A percentile compares a stretch with the other conserved stretches of the same genome.
Conservation (phyloP, 2,113 vertebrate genomes). For the Morone chrysops region DNA sequence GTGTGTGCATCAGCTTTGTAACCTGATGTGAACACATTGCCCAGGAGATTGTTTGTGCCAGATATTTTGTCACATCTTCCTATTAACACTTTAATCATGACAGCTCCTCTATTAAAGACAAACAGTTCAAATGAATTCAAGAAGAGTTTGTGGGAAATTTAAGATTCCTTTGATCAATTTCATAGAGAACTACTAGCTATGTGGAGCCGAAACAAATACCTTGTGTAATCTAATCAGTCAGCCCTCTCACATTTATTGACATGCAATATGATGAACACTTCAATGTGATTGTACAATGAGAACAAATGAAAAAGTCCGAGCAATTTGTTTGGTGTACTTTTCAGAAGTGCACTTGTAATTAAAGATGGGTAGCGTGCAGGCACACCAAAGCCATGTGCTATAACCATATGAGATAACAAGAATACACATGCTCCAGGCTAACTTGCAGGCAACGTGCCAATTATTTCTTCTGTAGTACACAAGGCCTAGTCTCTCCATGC, state of each 20-base stretch:
- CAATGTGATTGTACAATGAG: conserved; percentile 22
- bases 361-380: conserved; percentile 36
- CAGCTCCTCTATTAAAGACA: conserved; percentile 16
- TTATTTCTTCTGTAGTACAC: conserved; percentile 34
- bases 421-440: conserved; percentile 58
- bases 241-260: conserved; percentile 35
- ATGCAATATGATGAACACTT: conserved; percentile 36
- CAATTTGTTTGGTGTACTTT: conserved; percentile 29
- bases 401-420: conserved; percentile 57
- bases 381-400: conserved; percentile 34
- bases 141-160: conserved; percentile 10
- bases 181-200: not conserved
- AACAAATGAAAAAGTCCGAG: conserved; percentile 32
- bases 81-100: conserved; percentile 24
- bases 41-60: conserved; percentile 16
- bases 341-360: conserved; percentile 60
- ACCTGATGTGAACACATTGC: conserved; percentile 22
- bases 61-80: conserved; percentile 41
- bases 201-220: conserved; percentile 22
- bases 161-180: conserved; percentile 46
- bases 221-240: conserved; percentile 39
- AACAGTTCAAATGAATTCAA: conserved; percentile 41
- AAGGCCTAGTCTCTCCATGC: conserved; percentile 3
- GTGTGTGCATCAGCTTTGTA: not conserved
- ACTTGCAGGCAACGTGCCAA: conserved; percentile 38